These are phyloP conservation scores for Felis catus DNA, from an alignment of 2,113 vertebrate species.

Conservation along the genomic window F.catus_Fca126_mat1.0 CM031423.1:47469001-47469500, in stretches of 20 bases:
- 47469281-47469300: neutral
- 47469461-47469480: neutral
- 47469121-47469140: neutral
- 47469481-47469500: neutral
- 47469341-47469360: neutral
- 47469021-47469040: neutral
- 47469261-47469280: neutral
- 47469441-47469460: neutral
- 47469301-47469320: neutral
- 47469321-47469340: neutral
- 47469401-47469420: neutral
- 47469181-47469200: neutral
- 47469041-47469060: neutral
- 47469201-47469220: neutral
- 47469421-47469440: neutral
- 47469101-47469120: neutral
- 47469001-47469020: neutral
- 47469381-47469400: neutral
- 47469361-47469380: neutral
- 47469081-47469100: neutral
- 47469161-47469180: neutral
- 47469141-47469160: neutral
- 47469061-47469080: neutral
- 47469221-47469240: neutral
- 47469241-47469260: neutral